These are phyloP conservation scores for Sylvia atricapilla DNA, from an alignment of 2,113 vertebrate genomes.

Conservation along the genomic window DNA sequence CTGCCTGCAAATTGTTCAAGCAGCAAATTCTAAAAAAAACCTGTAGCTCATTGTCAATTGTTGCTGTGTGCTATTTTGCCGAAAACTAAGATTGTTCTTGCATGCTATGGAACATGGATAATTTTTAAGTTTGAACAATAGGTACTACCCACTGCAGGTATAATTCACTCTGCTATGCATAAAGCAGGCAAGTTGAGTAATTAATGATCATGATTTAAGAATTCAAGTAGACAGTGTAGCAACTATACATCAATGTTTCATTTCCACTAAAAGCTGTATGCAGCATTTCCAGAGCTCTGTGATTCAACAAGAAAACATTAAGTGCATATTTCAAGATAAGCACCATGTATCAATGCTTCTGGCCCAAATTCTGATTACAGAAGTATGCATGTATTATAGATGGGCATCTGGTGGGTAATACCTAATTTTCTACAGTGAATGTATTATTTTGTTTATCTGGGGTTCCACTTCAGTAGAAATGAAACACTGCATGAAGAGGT, in stretches of 20 bases:
- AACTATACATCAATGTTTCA: neutral
- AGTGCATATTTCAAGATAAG: neutral
- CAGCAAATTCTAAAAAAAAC: neutral
- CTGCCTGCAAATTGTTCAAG: neutral
- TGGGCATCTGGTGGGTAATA: neutral
- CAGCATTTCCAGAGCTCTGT: neutral
- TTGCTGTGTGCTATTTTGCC: neutral
- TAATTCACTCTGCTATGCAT: slow-evolving; percentile 33
- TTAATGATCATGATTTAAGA: slow-evolving; percentile 38
- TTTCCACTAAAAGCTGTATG: neutral
- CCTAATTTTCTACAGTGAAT: neutral
- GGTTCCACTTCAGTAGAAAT: neutral
- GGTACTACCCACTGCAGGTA: neutral
- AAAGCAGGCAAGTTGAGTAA: slow-evolving; percentile 45
- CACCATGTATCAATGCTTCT: neutral
- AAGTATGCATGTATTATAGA: neutral
- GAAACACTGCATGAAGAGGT: neutral
- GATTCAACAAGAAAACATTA: neutral
- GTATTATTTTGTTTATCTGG: neutral
- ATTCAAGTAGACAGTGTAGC: neutral
- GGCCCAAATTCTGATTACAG: neutral
- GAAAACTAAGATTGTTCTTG: neutral
- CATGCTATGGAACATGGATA: neutral
- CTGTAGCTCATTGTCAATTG: neutral
- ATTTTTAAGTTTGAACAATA: slow-evolving; percentile 25